Conservation (phyloP, 2,888 invertebrate genomes). For the Autographa gamma region DNA sequence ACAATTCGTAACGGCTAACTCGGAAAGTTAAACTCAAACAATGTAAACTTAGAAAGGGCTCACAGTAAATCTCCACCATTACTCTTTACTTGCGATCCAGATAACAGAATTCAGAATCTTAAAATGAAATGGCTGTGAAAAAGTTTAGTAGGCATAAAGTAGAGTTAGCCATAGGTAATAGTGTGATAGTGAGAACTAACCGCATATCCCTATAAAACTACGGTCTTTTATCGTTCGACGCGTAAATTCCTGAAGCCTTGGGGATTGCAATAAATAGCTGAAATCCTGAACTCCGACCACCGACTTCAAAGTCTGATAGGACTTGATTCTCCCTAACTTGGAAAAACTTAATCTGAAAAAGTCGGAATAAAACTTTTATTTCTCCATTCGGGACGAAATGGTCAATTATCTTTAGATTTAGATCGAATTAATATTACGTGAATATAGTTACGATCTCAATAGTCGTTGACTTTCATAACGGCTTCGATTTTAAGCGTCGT, state of each 20-base stretch:
- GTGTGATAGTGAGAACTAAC: conserved; percentile 57
- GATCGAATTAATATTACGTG: conserved; percentile 16
- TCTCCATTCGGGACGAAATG: conserved; percentile 35
- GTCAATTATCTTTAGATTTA: conserved; percentile 47
- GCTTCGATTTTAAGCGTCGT: conserved; percentile 31
- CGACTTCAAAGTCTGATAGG: conserved; percentile 80
- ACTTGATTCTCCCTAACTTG: conserved; percentile 63
- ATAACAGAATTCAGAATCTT: conserved; percentile 50
- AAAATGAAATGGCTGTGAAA: conserved; percentile 51
- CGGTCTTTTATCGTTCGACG: conserved; percentile 79
- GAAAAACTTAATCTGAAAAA: conserved; percentile 39
- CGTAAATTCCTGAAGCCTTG: conserved; percentile 83
- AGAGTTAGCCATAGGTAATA: conserved; percentile 58
- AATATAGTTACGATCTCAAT: conserved; percentile 16
- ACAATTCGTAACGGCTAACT: conserved; percentile 8
- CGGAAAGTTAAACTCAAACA: conserved; percentile 11
- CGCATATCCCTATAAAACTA: conserved; percentile 63
- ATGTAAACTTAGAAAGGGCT: conserved; percentile 30
- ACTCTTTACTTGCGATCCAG: conserved; percentile 24
- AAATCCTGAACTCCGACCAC: conserved; percentile 85
- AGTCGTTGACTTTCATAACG: conserved; percentile 22
- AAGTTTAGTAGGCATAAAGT: conserved; percentile 57
- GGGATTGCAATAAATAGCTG: conserved; percentile 87
- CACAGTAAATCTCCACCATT: conserved; percentile 29
- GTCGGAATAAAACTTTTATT: conserved; percentile 45